Evolutionary conservation across 2,888 invertebrate genomes (phyloP).

Genomic region (Matsumyia berberina): DNA sequence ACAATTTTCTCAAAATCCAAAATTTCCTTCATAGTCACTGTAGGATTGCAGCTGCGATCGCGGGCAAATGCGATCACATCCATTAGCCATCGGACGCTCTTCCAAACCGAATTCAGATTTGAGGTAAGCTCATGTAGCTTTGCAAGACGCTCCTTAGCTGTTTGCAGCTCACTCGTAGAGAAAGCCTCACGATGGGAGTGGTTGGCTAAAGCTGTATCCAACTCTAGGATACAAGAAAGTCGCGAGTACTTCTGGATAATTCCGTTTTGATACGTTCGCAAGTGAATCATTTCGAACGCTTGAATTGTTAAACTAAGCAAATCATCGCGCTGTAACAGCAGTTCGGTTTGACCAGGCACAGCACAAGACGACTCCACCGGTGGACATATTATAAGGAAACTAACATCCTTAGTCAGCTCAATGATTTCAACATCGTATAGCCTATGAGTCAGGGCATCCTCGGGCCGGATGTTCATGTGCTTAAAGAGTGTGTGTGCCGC

Average conservation of each 20-base stretch:
- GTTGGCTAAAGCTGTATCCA: constrained; percentile 95
- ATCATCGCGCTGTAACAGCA: constrained; percentile 93
- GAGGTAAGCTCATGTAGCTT: constrained; percentile 93
- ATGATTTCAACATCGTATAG: constrained; percentile 97
- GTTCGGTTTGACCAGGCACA: constrained; percentile 93
- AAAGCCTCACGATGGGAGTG: constrained; percentile 98
- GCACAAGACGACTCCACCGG: constrained; percentile 96
- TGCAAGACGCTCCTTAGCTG: constrained; percentile 93
- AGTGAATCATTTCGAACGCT: constrained; percentile 97
- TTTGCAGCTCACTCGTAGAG: constrained; percentile 93
- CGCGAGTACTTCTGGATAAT: constrained; percentile 96
- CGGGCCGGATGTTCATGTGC: constrained; percentile 91
- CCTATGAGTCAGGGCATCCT: constrained; percentile 90
- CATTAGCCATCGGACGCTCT: constrained; percentile 97
- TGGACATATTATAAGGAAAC: constrained; percentile 96
- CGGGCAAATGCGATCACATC: constrained; percentile 97
- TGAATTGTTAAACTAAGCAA: constrained; percentile 96
- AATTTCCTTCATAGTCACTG: constrained; percentile 83
- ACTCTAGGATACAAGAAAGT: constrained; percentile 95
- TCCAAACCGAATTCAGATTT: constrained; percentile 95
- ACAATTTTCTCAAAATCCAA: constrained; percentile 81
- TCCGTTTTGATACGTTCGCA: constrained; percentile 96
- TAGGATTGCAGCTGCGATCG: constrained; percentile 87
- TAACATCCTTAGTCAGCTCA: constrained; percentile 95
- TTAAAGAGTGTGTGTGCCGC: constrained; percentile 91